Percentiles rank a stretch among this genome's conserved stretches.
These are phyloP conservation scores for Ploceus nigricollis DNA, from an alignment of 2,113 vertebrate genomes.

Conservation along the genomic window DNA sequence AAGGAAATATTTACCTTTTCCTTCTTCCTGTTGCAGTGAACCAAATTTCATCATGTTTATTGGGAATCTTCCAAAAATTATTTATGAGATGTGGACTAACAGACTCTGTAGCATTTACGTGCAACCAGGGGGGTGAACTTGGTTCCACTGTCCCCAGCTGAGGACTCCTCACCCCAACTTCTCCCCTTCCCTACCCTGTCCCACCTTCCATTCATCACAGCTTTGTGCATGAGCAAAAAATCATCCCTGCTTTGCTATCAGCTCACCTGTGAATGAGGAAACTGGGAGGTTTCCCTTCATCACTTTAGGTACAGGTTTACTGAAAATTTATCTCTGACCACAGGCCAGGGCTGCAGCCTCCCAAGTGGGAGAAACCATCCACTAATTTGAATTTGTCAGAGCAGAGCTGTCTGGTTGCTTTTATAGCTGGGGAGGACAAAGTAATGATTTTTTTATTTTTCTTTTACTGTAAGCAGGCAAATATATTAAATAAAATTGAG, in stretches of 20 bases:
- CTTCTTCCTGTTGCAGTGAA: neutral
- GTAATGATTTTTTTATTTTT: constrained; percentile 39
- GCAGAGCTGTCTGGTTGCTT: neutral
- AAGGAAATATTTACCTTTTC: neutral
- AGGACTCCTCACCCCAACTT: neutral
- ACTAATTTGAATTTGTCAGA: constrained; percentile 49
- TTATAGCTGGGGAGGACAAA: constrained; percentile 58
- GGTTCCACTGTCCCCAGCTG: neutral
- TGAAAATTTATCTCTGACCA: constrained; percentile 66
- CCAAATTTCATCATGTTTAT: neutral
- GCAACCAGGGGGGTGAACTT: neutral
- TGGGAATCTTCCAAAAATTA: neutral
- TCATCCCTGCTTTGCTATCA: neutral
- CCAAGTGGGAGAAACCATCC: constrained; percentile 18
- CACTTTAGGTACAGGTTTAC: neutral
- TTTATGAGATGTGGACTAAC: neutral
- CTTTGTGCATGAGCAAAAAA: neutral
- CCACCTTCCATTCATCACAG: neutral
- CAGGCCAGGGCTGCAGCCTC: constrained; percentile 14
- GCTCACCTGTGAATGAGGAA: constrained; percentile 4
- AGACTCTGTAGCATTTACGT: neutral
- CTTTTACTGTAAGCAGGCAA: constrained; percentile 30
- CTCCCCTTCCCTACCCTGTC: neutral
- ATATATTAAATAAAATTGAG: constrained; percentile 36
- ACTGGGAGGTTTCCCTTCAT: constrained; percentile 28